Conservation (phyloP, 2,797 vertebrate genomes). For the Pipistrellus pipistrellus region DNA sequence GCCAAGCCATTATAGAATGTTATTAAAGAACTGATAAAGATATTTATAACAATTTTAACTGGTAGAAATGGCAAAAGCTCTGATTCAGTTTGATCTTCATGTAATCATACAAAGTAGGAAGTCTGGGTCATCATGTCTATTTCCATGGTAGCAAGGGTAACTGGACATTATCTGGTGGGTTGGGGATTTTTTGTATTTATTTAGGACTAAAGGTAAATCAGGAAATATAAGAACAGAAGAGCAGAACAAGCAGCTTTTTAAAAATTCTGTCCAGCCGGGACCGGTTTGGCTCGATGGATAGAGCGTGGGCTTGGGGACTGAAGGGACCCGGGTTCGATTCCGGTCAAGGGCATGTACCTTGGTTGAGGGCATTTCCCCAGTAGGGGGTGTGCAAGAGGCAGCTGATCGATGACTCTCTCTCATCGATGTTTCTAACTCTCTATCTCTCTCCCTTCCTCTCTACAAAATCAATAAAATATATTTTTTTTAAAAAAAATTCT, state of each 20-base stretch:
- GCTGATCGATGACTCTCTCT: too few species aligned
- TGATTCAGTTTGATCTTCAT: conserved; percentile 5
- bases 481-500: too few species aligned
- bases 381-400: too few species aligned
- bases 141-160: not conserved
- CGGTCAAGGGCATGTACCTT: too few species aligned
- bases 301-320: too few species aligned
- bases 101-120: conserved; percentile 6
- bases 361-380: too few species aligned
- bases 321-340: too few species aligned
- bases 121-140: conserved; percentile 33
- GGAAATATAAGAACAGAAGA: not conserved
- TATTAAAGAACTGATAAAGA: conserved; percentile 55
- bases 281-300: too few species aligned
- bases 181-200: not conserved
- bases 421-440: too few species aligned
- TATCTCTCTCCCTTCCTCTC: too few species aligned
- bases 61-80: conserved; percentile 22
- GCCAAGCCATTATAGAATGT: conserved; percentile 10
- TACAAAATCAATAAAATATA: too few species aligned
- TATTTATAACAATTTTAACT: conserved; percentile 37
- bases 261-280: not conserved
- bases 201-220: not conserved
- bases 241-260: not conserved
- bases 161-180: not conserved